These are phyloP conservation scores for Anthophora plumipes DNA, from an alignment of 2,888 invertebrate species.

Conservation along the genomic window DNA sequence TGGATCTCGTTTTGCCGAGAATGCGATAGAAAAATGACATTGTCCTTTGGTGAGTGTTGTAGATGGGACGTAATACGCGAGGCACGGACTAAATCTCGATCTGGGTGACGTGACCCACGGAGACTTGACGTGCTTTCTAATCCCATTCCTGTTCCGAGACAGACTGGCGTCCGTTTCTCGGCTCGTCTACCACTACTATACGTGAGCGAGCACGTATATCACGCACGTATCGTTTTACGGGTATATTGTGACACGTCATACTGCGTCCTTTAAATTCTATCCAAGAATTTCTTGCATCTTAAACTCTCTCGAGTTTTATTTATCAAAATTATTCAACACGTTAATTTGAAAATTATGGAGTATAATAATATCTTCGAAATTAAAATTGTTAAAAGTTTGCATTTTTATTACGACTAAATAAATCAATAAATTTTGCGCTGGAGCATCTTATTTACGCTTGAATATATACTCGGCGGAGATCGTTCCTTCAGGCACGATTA, in stretches of 20 bases:
- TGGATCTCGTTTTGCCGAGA: conserved; percentile 35
- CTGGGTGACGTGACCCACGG: conserved; percentile 74
- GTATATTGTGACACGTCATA: conserved; percentile 25
- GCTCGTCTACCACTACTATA: conserved; percentile 22
- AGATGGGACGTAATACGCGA: conserved; percentile 54
- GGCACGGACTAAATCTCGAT: conserved; percentile 75
- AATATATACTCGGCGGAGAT: background rate
- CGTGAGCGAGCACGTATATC: background rate
- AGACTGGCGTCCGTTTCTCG: conserved; percentile 66
- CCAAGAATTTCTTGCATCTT: conserved; percentile 9
- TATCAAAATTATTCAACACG: background rate
- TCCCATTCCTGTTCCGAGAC: conserved; percentile 70
- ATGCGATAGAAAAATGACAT: conserved; percentile 38
- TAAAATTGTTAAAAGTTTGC: no score
- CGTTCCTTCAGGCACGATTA: background rate
- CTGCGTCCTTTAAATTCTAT: conserved; percentile 23
- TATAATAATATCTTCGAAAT: no score
- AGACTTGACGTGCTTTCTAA: conserved; percentile 77
- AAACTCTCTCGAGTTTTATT: background rate
- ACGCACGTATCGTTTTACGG: conserved; percentile 19
- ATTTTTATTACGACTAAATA: no score
- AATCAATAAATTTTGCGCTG: no score
- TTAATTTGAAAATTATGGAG: no score
- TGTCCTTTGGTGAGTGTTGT: conserved; percentile 62
- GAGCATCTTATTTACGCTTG: no score